Evolutionary conservation across 2,113 vertebrate genomes (phyloP).

Genomic region (Indri indri): DNA sequence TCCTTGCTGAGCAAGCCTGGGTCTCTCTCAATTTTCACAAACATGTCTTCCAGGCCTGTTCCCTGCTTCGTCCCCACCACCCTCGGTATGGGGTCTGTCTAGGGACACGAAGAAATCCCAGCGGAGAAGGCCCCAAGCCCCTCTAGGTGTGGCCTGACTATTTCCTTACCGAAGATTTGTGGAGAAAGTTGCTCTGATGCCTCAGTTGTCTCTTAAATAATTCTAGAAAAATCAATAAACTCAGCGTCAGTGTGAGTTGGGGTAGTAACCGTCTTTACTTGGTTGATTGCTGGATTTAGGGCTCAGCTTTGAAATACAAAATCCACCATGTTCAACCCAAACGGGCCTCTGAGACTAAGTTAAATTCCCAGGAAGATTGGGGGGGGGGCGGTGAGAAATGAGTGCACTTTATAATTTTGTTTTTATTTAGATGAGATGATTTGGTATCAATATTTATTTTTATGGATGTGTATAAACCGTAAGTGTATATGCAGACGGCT

Average conservation of each 20-base stretch:
- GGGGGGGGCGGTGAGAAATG: neutral
- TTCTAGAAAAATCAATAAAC: conserved; percentile 50
- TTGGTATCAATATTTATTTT: neutral
- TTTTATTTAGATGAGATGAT: neutral
- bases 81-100: neutral
- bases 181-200: conserved; percentile 29
- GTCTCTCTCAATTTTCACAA: neutral
- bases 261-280: neutral
- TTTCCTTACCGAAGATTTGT: conserved; percentile 40
- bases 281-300: neutral
- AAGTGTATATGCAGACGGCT: neutral
- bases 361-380: neutral
- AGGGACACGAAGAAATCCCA: neutral
- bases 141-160: neutral
- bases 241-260: conserved; percentile 16
- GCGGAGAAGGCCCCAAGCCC: neutral
- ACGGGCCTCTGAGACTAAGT: neutral
- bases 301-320: neutral
- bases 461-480: neutral
- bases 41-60: neutral
- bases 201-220: conserved; percentile 59
- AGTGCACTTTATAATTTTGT: neutral
- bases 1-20: neutral
- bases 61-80: neutral
- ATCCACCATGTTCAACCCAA: neutral